phyloP scores from a whole-genome alignment of 2,797 vertebrate genomes.

The Pseudochromis fuscus region DNA sequence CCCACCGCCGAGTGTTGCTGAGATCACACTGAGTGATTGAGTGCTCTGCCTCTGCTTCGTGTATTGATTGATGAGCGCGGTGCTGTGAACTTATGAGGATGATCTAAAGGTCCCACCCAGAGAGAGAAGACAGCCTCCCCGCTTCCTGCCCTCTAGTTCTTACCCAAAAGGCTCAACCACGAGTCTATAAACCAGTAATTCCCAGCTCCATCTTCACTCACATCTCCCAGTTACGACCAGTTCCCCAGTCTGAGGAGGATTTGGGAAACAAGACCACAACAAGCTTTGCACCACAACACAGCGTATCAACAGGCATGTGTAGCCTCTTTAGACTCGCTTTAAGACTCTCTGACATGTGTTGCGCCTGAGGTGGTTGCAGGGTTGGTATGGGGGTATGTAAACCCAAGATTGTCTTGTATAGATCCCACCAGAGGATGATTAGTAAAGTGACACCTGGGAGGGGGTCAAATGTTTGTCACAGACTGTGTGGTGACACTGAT shows the following conservation, averaged over 20 bases:
- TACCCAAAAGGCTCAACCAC: slow-evolving; percentile 56
- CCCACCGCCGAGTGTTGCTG: slow-evolving; percentile 57
- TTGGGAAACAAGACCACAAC: slow-evolving; percentile 75
- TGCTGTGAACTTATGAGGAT: slow-evolving; percentile 59
- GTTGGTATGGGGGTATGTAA: slow-evolving; percentile 55
- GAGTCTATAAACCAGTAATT: slow-evolving; percentile 61
- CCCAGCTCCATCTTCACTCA: slow-evolving; percentile 54
- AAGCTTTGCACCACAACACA: slow-evolving; percentile 71
- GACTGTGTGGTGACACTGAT: slow-evolving; percentile 34
- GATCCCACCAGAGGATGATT: slow-evolving; percentile 65
- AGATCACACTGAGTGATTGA: slow-evolving; percentile 68
- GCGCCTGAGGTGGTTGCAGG: slow-evolving; percentile 58
- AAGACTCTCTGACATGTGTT: slow-evolving; percentile 73
- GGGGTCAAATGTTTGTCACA: slow-evolving; percentile 2
- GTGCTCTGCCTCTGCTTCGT: slow-evolving; percentile 24
- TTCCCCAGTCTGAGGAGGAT: slow-evolving; percentile 45
- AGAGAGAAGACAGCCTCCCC: slow-evolving; percentile 56
- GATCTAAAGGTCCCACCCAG: slow-evolving; percentile 73
- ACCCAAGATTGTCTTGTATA: slow-evolving; percentile 41
- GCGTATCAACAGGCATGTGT: slow-evolving; percentile 70
- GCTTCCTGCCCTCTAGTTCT: slow-evolving; percentile 32
- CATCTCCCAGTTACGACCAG: slow-evolving; percentile 53
- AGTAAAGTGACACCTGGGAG: slow-evolving; percentile 32
- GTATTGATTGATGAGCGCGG: slow-evolving; percentile 74
- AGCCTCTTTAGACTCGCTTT: slow-evolving; percentile 69